phyloP scores from a whole-genome alignment of 1,140 invertebrate genomes.

The Odontomachus brunneus region DNA sequence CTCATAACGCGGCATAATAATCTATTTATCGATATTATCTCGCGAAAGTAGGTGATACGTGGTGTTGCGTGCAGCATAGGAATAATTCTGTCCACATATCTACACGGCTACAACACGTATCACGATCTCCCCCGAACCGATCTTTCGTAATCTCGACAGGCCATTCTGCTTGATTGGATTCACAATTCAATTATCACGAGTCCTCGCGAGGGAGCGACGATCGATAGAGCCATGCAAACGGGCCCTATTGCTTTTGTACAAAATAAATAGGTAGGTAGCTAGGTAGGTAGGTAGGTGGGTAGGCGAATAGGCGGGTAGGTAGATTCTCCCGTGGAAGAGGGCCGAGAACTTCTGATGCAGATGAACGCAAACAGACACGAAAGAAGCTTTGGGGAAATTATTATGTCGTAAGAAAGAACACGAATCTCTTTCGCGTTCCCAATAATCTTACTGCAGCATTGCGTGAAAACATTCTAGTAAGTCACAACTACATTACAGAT shows the following conservation, averaged over 20 bases:
- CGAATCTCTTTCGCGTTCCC: neutral
- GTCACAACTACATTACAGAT: neutral
- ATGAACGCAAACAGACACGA: slow-evolving; percentile 53
- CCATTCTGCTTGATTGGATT: slow-evolving; percentile 72
- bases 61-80: slow-evolving; percentile 9
- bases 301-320: neutral
- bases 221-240: slow-evolving; percentile 72
- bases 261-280: slow-evolving; percentile 67
- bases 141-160: slow-evolving; percentile 70
- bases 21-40: neutral
- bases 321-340: slow-evolving; percentile 22
- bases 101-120: slow-evolving; percentile 35
- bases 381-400: slow-evolving; percentile 40
- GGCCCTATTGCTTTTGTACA: slow-evolving; percentile 69
- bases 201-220: slow-evolving; percentile 64
- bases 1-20: neutral
- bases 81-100: slow-evolving; percentile 23
- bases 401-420: slow-evolving; percentile 22
- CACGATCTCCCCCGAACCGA: slow-evolving; percentile 45
- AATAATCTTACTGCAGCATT: neutral
- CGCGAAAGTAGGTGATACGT: slow-evolving; percentile 4
- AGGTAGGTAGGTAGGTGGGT: neutral
- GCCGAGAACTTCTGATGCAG: slow-evolving; percentile 31
- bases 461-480: slow-evolving; percentile 34
- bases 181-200: slow-evolving; percentile 74